Base-by-base conservation (phyloP, 2,113 vertebrate genomes). In the Psilopsiagon aymara region DNA sequence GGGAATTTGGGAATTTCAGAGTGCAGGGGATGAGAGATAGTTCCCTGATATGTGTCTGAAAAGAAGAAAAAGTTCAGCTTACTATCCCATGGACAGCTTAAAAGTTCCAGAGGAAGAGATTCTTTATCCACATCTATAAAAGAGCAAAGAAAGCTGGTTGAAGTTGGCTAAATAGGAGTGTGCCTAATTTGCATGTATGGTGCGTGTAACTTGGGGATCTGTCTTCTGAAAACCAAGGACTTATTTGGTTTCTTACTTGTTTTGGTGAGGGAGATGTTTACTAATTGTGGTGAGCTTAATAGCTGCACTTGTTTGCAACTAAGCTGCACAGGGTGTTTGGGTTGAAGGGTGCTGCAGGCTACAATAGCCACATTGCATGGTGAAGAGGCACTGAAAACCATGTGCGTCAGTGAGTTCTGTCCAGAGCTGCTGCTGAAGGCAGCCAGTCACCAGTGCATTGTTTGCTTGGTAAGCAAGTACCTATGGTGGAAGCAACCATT, bases 331-430 rank as follows among this genome's bases (percentile, higher is more conserved):
- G 41, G 49, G 41, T 7, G 29, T n/a, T 51, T n/a, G 23, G 17
- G 10, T 0, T 64, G 52, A 41, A 53, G 46, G 41, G 49, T 0
- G 0, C 70, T 80, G 70, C 66, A 82, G 57, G 55, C 49, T 85
- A 0, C 10, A 10, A 2, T 7, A 29, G n/a, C 39, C n/a, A 31
- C 19, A 1, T 1, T 17, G 28, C 2, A 0, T 51, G 47, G 16
- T 47, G 77, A 84, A 68, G 78, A 49, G 47, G 51, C 20, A 16
- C 57, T 52, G 66, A 19, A 67, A 43, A 33, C 23, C 10, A 0
- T 2, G 7, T 10, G 23, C 1, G 0, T 8, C 55, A 17, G 18
- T 17, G 79, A 73, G n/a, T 43, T 87, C 7, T 1, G n/a, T 24
- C 52, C 88, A 62, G 78, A 88, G 57, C 74, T 84, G n/a, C 70